phyloP scores from a whole-genome alignment of 2,888 invertebrate genomes.

The Eretmocerus hayati region DNA sequence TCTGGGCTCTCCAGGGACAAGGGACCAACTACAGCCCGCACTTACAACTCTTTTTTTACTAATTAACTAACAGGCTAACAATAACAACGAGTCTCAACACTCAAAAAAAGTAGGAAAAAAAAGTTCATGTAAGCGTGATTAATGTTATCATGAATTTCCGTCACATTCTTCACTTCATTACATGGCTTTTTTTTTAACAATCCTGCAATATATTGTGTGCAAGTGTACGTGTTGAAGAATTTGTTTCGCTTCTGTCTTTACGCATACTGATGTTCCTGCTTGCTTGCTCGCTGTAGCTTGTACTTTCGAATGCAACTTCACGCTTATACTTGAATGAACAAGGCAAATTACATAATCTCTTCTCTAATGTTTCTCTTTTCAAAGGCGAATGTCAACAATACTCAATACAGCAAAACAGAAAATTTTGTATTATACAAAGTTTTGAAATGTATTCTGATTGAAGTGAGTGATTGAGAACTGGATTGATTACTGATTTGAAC shows the following conservation, averaged over 20 bases:
- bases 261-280: conserved; percentile 15
- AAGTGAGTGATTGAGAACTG: too few relatives aligned
- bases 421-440: too few relatives aligned
- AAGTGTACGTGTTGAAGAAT: conserved; percentile 4
- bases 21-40: conserved; percentile 48
- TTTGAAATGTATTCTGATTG: too few relatives aligned
- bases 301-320: conserved; percentile 8
- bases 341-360: too few relatives aligned
- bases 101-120: conserved; percentile 39
- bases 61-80: conserved; percentile 49
- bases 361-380: too few relatives aligned
- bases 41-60: conserved; percentile 48
- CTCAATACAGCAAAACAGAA: too few relatives aligned
- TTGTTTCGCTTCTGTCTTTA: conserved; percentile 17
- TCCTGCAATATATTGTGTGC: too few relatives aligned
- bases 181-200: conserved; percentile 1
- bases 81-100: conserved; percentile 48
- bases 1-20: conserved; percentile 47
- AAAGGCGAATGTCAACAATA: too few relatives aligned
- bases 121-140: conserved; percentile 12
- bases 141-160: neutral
- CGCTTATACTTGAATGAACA: conserved; percentile 10
- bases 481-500: too few relatives aligned
- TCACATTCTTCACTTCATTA: conserved; percentile 1
- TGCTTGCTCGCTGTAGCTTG: conserved; percentile 16